Conservation (phyloP, 2,888 invertebrate genomes). For the Pachliopta kotzebuea region DNA sequence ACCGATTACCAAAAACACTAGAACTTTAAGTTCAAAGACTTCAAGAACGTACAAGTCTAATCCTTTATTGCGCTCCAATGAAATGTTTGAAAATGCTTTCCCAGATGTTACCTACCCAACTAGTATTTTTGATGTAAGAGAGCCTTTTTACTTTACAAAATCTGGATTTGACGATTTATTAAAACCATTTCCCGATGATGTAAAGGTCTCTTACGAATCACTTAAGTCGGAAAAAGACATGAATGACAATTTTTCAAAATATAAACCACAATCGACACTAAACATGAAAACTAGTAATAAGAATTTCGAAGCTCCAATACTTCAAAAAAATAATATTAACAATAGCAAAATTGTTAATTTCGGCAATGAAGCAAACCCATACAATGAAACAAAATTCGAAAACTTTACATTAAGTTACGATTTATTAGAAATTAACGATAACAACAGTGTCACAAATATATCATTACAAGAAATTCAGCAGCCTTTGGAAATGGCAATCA, state of each 20-base stretch:
- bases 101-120: constrained; percentile 41
- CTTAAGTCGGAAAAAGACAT: constrained; percentile 25
- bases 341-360: background rate
- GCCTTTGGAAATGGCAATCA: background rate
- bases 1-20: constrained; percentile 7
- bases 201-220: constrained; percentile 44
- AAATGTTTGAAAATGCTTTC: constrained; percentile 29
- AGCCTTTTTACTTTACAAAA: constrained; percentile 51
- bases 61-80: constrained; percentile 11
- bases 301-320: background rate
- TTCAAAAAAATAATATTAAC: background rate
- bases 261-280: background rate
- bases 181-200: constrained; percentile 52
- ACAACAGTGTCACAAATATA: background rate
- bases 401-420: background rate
- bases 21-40: constrained; percentile 4
- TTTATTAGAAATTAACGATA: background rate
- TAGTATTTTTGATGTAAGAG: constrained; percentile 46
- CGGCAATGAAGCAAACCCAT: background rate
- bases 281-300: background rate
- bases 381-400: constrained; percentile 1
- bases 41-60: constrained; percentile 16
- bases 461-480: background rate
- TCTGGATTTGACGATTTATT: constrained; percentile 37
- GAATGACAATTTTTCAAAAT: background rate